Base-by-base conservation (phyloP, 1,140 invertebrate species). In the Drosophila virilis region DNA sequence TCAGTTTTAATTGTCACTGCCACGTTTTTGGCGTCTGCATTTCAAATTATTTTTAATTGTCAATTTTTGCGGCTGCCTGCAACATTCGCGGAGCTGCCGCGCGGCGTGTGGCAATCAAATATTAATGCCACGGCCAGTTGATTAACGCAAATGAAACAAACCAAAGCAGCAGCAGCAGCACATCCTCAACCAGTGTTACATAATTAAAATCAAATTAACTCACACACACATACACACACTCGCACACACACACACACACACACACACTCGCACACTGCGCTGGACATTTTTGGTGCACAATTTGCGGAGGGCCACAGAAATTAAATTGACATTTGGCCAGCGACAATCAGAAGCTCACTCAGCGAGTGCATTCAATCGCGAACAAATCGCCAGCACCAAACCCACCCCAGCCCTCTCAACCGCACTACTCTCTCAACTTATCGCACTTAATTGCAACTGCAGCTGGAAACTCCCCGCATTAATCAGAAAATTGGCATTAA, bases 121-220 rank as follows among this genome's bases (percentile, higher is more conserved):
- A 88, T 86, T 88, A 79, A 86, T 88, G 84, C 69, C 73, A 80
- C 62, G 69, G 66, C 61, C 76, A 83, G 84, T 79, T 88, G 80
- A 88, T 88, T 89, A 83, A 88, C 84, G 74, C 84, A 88, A 74
- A 83, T 72, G 64, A 57, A 82, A 81, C 60, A 70, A 74, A 58
- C 45, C 46, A 46, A 51, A 61, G 32, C 40, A 38, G 37, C n/a
- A n/a, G n/a, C 50, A 46, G 40, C 45, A 46, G 22, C 50, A 35
- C 40, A 65, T 45, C 59, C 48, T 12, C 32, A 37, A 12, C 59
- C 59, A 12, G 68, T 77, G 57, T 76, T 88, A 84, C 70, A 88
- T 88, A 83, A 89, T 88, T 88, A 88, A 88, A 88, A 88, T 89
- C 83, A 88, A 88, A 88, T 88, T 89, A 88, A 74, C 83, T 46